phyloP scores from a whole-genome alignment of 1,140 invertebrate species.

The Aphelinus atriplicis region DNA sequence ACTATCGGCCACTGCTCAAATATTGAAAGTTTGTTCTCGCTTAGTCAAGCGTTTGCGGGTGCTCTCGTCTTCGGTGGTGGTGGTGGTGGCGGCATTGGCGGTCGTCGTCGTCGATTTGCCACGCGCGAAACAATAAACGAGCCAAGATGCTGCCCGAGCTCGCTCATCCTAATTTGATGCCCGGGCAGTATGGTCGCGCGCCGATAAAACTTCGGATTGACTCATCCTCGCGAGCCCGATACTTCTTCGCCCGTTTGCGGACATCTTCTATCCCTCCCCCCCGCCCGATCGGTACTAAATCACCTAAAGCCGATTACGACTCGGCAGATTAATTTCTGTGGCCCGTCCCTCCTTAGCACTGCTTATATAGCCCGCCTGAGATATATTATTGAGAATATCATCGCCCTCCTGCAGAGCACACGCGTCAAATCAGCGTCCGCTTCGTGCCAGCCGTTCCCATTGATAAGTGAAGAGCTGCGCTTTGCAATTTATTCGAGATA shows the following conservation, averaged over 20 bases:
- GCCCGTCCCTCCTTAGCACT: background rate
- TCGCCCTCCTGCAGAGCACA: background rate
- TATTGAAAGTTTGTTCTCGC: slow-evolving; percentile 22
- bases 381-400: slow-evolving; percentile 31
- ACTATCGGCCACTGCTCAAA: background rate
- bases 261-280: slow-evolving; percentile 49
- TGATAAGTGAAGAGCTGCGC: background rate
- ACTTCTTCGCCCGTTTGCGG: slow-evolving; percentile 46
- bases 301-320: slow-evolving; percentile 61
- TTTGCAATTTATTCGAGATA: background rate
- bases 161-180: slow-evolving; percentile 32
- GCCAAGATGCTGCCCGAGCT: slow-evolving; percentile 16
- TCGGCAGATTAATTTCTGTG: slow-evolving; percentile 62
- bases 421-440: background rate
- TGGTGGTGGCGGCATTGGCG: background rate
- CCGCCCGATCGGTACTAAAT: slow-evolving; percentile 51
- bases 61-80: too few species aligned
- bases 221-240: slow-evolving; percentile 34
- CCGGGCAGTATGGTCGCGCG: slow-evolving; percentile 50
- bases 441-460: slow-evolving; percentile 14
- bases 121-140: slow-evolving; percentile 17
- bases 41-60: background rate
- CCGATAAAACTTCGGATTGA: slow-evolving; percentile 53
- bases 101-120: slow-evolving; percentile 6
- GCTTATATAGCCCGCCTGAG: background rate